Evolutionary conservation across 2,888 invertebrate genomes (phyloP), one percentile per base, ranked within the genome.

Genomic region (Acronicta aceris): DNA sequence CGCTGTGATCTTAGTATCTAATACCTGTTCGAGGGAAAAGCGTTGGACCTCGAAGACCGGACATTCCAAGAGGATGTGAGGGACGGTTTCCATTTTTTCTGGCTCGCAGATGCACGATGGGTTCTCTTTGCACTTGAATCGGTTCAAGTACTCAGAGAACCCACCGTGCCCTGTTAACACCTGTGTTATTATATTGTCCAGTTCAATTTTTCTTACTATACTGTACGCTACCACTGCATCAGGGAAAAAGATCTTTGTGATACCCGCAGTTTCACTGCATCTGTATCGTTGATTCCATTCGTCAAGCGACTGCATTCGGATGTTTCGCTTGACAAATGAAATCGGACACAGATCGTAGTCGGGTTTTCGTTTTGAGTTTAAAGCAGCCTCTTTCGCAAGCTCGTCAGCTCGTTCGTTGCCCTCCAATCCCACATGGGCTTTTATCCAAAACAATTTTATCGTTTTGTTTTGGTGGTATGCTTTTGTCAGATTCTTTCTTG

Each of bases 301-400:
- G 17, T 43, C 57, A 5, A 71, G 53, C 41, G 71, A 25, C 1
- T 49, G 42, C 51, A n/a, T 1, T 1, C 67, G 61, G n/a, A 71
- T 59, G 1, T 27, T 38, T 10, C 68, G 21, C 41, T 60, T 73
- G 30, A 65, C 49, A 42, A 47, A 71, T 40, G 74, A 71, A 5
- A 66, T 16, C 6, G 65, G 71, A 17, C 65, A 62, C 7, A 4
- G 4, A 7, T 27, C 27, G 7, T 2, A n/a, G 4, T 21, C 52
- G 61, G 38, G 36, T 13, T 13, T 5, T 10, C 13, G 9, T 10
- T 36, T 36, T 9, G 36, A 36, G 2, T 13, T 9, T 10, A 36
- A 10, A 3, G 36, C 36, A 12, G 36, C 36, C 36, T 36, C 36
- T 10, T 36, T 36, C 13, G 36, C 36, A 10, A 36, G 36, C 36